A percentile compares a stretch with the other conserved stretches of the same genome.
phyloP scores from a whole-genome alignment of 1,140 invertebrate species.

The Cyrtorhinus lividipennis region DNA sequence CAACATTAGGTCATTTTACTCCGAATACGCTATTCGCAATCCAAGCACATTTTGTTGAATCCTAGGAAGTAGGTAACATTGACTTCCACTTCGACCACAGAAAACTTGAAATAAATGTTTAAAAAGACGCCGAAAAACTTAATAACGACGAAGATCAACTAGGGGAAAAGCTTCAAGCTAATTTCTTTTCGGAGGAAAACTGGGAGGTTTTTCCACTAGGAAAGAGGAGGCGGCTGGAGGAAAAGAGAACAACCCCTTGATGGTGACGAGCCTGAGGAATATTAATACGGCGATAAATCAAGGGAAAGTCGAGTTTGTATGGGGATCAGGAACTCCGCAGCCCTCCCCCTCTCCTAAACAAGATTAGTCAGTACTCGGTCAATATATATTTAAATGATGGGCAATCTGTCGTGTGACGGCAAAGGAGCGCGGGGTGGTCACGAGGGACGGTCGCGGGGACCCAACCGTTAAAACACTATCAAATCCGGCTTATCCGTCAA shows the following conservation, averaged over 20 bases:
- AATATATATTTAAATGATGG: constrained; percentile 9
- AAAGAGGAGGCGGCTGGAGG: background rate
- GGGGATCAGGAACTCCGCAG: background rate
- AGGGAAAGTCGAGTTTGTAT: constrained; percentile 2
- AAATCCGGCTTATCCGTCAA: background rate
- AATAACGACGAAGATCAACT: too few species aligned
- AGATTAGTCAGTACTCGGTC: constrained; percentile 7
- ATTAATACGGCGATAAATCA: constrained; percentile 8
- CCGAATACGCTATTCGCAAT: too few species aligned
- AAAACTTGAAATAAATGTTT: too few species aligned
- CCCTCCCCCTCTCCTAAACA: background rate
- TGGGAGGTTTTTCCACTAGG: too few species aligned
- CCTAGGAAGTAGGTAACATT: too few species aligned
- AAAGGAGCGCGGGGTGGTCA: background rate
- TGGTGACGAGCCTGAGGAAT: constrained; percentile 9
- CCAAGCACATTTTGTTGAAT: too few species aligned
- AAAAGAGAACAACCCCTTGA: background rate
- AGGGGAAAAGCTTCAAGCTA: too few species aligned
- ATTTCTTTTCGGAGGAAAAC: too few species aligned
- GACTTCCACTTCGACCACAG: too few species aligned
- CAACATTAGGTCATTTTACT: too few species aligned
- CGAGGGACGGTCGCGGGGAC: background rate
- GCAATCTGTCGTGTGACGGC: background rate
- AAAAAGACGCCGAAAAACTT: too few species aligned
- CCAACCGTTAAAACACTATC: background rate